Base-by-base conservation (phyloP, 2,888 invertebrate genomes). In the Drosophila robusta region DNA sequence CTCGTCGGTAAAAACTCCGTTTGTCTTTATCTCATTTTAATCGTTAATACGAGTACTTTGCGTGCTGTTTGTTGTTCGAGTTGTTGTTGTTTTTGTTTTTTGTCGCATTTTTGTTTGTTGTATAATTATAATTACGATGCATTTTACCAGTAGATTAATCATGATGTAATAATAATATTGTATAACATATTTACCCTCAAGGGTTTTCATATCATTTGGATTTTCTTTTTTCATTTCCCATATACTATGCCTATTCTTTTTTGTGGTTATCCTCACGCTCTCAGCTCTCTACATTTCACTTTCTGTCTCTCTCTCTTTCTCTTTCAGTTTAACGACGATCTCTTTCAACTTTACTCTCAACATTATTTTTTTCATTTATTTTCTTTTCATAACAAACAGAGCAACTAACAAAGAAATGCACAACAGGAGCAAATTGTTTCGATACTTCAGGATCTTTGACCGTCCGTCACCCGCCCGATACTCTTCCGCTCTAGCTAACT, bases 381-480 rank as follows among this genome's bases (percentile, higher is more conserved):
- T 71, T 61, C 64, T 77, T 70, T 68, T 66, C 50, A 76, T 87
- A 87, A 80, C 86, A 78, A 87, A 87, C 86, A 86, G 86, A 87
- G 88, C 85, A 86, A 87, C 75, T 85, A 83, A 83, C 80, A 87
- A 86, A 75, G 82, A 87, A 75, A 74, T 78, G 77, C 75, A 86
- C 87, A 86, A 83, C 86, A 84, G 84, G 81, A 86, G 86, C 84
- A 75, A 74, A 68, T 70, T 46, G 62, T 76, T 78, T 65, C 58
- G 72, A 70, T 78, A 52, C 49, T 51, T 60, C 63, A 70, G 80
- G 76, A 74, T 73, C 49, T 34, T 36, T 54, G 41, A 24, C 24
- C 9, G 9, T 22, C 57, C 36, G 42, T 38, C 50, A 38, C 24
- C 44, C 32, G 34, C 38, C 34, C 16, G 39, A 11, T 55, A 24